These are phyloP conservation scores for Drosophila simulans DNA, from an alignment of 1,140 invertebrate species.

Conservation along the genomic window DNA sequence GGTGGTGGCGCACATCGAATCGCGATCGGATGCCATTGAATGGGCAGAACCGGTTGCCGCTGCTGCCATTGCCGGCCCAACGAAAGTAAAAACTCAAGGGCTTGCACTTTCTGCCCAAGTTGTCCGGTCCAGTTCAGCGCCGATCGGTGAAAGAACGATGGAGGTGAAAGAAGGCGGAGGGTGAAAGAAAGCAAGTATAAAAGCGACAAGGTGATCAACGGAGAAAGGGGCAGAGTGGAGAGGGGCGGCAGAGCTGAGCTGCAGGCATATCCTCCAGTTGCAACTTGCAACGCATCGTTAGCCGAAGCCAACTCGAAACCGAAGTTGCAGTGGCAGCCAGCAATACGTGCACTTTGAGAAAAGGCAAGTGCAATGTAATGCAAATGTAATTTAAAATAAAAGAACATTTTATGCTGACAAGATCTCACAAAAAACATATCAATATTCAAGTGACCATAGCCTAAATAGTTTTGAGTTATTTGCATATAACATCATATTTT, in stretches of 20 bases:
- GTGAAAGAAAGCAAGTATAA: constrained; percentile 36
- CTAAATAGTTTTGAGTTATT: neutral
- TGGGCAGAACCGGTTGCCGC: constrained; percentile 62
- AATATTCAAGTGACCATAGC: neutral
- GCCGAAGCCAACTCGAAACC: constrained; percentile 35
- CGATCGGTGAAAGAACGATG: constrained; percentile 33
- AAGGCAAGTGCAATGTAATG: neutral
- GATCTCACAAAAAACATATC: neutral
- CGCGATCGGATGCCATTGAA: constrained; percentile 46
- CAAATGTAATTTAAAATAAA: neutral
- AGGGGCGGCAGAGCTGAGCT: constrained; percentile 6
- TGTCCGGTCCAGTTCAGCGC: constrained; percentile 33
- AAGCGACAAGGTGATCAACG: constrained; percentile 17
- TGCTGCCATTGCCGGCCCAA: constrained; percentile 31
- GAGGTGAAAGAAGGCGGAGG: constrained; percentile 16
- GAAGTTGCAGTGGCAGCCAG: constrained; percentile 1
- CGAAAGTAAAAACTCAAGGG: constrained; percentile 84
- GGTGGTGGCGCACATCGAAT: constrained; percentile 31
- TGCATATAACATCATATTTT: neutral
- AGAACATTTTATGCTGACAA: neutral
- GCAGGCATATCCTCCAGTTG: constrained; percentile 59
- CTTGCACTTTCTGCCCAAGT: constrained; percentile 80
- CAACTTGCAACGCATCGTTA: constrained; percentile 77
- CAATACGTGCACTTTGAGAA: constrained; percentile 13
- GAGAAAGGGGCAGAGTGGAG: constrained; percentile 1